Base-by-base conservation (phyloP, 2,113 vertebrate species). In the Microcebus ravelobensis region DNA sequence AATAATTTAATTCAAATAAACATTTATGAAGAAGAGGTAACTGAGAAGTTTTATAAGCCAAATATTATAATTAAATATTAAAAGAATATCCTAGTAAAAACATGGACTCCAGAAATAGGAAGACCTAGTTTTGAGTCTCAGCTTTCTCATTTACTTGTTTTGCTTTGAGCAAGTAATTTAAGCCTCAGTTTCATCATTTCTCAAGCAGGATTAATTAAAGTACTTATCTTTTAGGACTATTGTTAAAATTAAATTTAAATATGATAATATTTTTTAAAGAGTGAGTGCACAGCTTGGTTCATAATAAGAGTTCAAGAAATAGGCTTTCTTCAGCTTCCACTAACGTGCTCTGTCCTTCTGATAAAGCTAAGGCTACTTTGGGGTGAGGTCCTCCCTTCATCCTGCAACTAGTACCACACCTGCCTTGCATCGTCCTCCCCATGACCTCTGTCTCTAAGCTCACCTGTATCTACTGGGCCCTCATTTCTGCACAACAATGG, bases 261-360 rank as follows among this genome's bases (percentile, higher is more conserved):
- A 20, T 92, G 20, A 36, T 50, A 6, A n/a, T 63, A 85, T 79
- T 93, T 93, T 73, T 20, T 71, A 65, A 79, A 90, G 59, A 91
- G 67, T 73, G 45, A 48, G 10, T 65, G 3, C 18, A 91, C 11
- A 77, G 7, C 15, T 14, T 76, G 9, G 4, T 74, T 87, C 20
- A n/a, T 14, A 36, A 15, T 25, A 31, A 65, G 25, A 96, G 25
- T 13, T 39, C 18, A 45, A 71, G 65, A 84, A 76, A 50, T 48
- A 76, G 23, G 39, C 23, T 73, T 73, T 73, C 39, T 39, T 87
- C 15, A 55, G n/a, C n/a, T 29, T 8, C 23, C 25, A 52, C 65
- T 36, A 71, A 21, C 4, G 21, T 68, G 31, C 61, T 85, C 31
- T 21, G 5, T 34, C 82, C 21, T 50, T 8, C 68, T 23, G 9